These are phyloP conservation scores for Xerus inauris DNA, from an alignment of 2,113 vertebrate genomes.

Conservation along the genomic window DNA sequence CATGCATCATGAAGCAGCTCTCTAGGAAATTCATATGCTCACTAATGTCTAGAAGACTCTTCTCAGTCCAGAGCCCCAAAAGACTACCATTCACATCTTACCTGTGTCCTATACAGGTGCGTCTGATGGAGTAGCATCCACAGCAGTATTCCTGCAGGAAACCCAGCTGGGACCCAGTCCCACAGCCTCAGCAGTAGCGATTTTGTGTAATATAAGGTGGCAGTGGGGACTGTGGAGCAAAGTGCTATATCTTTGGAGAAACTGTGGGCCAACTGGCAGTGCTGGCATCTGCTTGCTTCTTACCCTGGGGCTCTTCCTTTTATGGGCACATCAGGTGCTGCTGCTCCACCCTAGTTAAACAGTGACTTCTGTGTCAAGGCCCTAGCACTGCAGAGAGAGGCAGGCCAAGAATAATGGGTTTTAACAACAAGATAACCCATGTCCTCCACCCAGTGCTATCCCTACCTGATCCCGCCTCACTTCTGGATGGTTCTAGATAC, in stretches of 20 bases:
- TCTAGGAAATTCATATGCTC: neutral
- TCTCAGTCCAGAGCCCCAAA: neutral
- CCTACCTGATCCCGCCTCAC: neutral
- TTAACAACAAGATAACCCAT: neutral
- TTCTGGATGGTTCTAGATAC: neutral
- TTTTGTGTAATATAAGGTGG: neutral
- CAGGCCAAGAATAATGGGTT: neutral
- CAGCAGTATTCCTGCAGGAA: neutral
- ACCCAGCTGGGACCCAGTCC: accelerated
- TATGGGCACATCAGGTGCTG: neutral
- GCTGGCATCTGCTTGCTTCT: neutral
- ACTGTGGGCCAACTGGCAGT: accelerated
- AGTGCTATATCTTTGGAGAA: neutral
- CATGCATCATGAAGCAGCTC: neutral
- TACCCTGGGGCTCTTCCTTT: constrained; percentile 23
- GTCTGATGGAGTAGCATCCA: accelerated
- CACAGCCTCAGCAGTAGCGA: neutral
- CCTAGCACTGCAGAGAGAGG: neutral
- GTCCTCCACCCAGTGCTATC: neutral
- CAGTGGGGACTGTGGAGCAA: neutral
- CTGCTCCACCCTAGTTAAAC: constrained; percentile 79
- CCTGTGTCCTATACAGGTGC: constrained; percentile 43
- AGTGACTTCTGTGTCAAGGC: neutral
- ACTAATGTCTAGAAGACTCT: neutral
- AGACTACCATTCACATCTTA: neutral